Conservation (phyloP, 2,113 vertebrate genomes). For the Serilophus lunatus region DNA sequence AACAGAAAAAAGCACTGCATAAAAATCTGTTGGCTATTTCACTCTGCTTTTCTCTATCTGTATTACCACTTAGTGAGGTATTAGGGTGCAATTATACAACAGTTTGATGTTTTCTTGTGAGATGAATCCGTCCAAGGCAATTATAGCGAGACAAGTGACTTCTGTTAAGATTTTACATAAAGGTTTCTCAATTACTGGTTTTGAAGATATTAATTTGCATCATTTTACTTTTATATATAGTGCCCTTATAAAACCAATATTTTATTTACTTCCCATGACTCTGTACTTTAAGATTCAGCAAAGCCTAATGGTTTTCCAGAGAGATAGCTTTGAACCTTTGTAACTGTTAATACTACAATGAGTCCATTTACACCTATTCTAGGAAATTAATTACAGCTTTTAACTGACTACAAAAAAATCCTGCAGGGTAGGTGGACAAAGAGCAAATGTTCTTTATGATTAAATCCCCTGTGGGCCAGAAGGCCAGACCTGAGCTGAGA, state of each 20-base stretch:
- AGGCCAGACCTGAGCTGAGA: not conserved
- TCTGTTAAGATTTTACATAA: conserved; percentile 31
- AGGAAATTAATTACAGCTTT: conserved; percentile 22
- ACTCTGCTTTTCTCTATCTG: conserved; percentile 52
- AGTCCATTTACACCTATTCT: not conserved
- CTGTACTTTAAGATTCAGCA: not conserved
- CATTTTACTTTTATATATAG: not conserved
- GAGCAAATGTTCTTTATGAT: not conserved
- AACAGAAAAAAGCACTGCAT: conserved; percentile 20
- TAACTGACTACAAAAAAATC: conserved; percentile 2
- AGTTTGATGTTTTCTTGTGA: conserved; percentile 56
- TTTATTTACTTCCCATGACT: not conserved
- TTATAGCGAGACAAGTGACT: conserved; percentile 22
- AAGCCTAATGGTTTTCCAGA: not conserved
- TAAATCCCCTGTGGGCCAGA: not conserved
- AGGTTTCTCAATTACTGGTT: conserved; percentile 15
- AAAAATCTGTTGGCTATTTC: conserved; percentile 39
- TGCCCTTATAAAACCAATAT: not conserved
- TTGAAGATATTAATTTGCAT: conserved; percentile 27
- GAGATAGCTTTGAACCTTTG: not conserved
- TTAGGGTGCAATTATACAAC: conserved; percentile 56
- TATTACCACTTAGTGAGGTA: conserved; percentile 50
- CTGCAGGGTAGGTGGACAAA: not conserved
- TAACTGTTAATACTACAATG: not conserved
- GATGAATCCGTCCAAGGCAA: conserved; percentile 20